Evolutionary conservation across 2,888 invertebrate genomes (phyloP), one percentile per base, ranked within the genome.

Genomic region (Sinohyriopsis cumingii): DNA sequence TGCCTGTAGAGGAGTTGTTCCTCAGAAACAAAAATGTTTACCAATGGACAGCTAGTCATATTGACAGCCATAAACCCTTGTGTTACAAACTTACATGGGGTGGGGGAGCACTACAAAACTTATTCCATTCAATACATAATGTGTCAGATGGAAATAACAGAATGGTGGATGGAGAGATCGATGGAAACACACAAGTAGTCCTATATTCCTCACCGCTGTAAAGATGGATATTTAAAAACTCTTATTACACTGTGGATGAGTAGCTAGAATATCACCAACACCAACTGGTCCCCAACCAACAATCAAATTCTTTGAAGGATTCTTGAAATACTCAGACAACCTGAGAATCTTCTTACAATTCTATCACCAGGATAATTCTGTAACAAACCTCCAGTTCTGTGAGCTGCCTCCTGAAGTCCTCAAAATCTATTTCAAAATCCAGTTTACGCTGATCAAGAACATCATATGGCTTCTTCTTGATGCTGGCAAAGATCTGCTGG

Each of bases 371-470:
- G 15, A 45, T 7, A 59, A 60, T 18, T 22, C 24, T n/a, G 15
- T 59, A 28, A 61, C 64, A 62, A 76, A 93, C 91, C 90, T 96
- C 95, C 24, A 94, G 93, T 71, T 93, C 93, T 5, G 92, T 92
- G 0, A 95, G 92, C 66, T 91, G 92, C 75, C 93, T 93, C 79
- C 93, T 93, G 84, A 95, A 96, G 18, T 92, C 92, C 69, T 93
- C 93, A 87, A 93, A 96, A 87, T 96, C 96, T 63, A 91, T 91
- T 82, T 96, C 94, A 86, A 96, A 96, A 83, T 93, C 93, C 0
- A 91, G 89, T 81, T 93, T 93, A 82, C 95, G 92, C 87, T 95
- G 95, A 89, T 96, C 94, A 59, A 96, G 89, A 0, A 95, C 93
- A 89, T 96, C 95, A 82, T 96, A 95, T 0, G 93, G 92, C 87